Base-by-base conservation (phyloP, 2,888 invertebrate species). In the Sarcophaga rosellei region DNA sequence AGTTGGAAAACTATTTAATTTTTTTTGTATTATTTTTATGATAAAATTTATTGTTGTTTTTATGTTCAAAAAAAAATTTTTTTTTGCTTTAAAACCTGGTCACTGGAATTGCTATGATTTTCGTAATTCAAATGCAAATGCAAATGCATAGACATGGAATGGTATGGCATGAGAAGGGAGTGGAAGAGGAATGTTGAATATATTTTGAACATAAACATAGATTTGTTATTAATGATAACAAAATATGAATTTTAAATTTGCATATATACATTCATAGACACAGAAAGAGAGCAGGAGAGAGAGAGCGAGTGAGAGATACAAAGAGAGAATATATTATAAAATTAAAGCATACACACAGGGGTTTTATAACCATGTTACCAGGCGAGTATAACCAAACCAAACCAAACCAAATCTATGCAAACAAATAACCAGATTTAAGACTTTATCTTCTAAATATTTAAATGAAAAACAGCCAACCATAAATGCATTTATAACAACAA, bases 361-460 rank as follows among this genome's bases (percentile, higher is more conserved):
- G 15, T 5, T 53, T 53, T 53, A 53, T 53, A 53, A 17, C 17
- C 53, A 53, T 15, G 17, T 17, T 53, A 35, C 35, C 17, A 53
- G 10, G 17, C 1, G 12, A 53, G 53, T 53, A 53, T 15, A 53
- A 53, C 4, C 53, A 53, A 53, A 47, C 10, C 47, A 47, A n/a
- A n/a, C n/a, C n/a, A n/a, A 53, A 35, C 35, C 35, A 35, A 35
- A 35, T 35, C 35, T 35, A 35, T 35, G 35, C 35, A 35, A 35
- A 53, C 53, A 53, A 53, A 53, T 53, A 75, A 75, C 70, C 70
- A 76, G 79, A 84, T 84, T 84, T 84, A 63, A 80, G 65, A 84
- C 75, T 84, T 84, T 84, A 80, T 79, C 84, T 80, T 72, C 74
- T 79, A 84, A 83, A 78, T 78, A 79, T 44, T 44, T 45, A 75